phyloP scores from a whole-genome alignment of 2,113 vertebrate genomes.

The Xerus inauris region DNA sequence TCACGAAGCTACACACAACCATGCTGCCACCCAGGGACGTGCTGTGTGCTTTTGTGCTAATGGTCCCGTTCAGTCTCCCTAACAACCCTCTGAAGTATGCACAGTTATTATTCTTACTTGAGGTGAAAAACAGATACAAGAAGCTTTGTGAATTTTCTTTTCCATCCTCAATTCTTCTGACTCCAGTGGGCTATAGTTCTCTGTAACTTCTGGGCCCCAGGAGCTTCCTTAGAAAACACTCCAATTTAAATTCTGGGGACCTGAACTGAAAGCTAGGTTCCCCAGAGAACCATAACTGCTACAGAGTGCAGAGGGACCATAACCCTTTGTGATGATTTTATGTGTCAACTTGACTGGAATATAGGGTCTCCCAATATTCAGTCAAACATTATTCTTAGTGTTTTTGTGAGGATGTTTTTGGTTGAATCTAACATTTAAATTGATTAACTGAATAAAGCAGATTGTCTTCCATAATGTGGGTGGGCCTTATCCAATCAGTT shows the following conservation, averaged over 20 bases:
- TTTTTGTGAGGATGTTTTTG: neutral
- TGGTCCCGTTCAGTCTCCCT: neutral
- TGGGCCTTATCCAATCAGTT: neutral
- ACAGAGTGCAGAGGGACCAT: neutral
- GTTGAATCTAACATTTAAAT: conserved; percentile 32
- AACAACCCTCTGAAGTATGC: neutral
- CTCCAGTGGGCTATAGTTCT: neutral
- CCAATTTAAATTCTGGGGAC: neutral
- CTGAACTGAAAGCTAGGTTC: neutral
- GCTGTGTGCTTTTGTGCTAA: neutral
- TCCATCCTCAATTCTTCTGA: neutral
- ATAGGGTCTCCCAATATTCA: neutral
- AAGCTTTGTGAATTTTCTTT: neutral
- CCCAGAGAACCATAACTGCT: neutral
- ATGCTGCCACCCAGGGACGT: neutral
- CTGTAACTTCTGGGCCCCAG: neutral
- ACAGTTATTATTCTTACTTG: neutral
- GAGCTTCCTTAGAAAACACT: neutral
- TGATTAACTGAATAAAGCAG: neutral
- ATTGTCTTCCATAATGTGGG: neutral
- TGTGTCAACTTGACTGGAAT: neutral
- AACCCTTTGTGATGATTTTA: neutral
- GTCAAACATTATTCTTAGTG: neutral
- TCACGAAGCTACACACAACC: neutral
- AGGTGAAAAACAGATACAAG: neutral